phyloP scores from a whole-genome alignment of 2,113 vertebrate species.

The Bungarus multicinctus region DNA sequence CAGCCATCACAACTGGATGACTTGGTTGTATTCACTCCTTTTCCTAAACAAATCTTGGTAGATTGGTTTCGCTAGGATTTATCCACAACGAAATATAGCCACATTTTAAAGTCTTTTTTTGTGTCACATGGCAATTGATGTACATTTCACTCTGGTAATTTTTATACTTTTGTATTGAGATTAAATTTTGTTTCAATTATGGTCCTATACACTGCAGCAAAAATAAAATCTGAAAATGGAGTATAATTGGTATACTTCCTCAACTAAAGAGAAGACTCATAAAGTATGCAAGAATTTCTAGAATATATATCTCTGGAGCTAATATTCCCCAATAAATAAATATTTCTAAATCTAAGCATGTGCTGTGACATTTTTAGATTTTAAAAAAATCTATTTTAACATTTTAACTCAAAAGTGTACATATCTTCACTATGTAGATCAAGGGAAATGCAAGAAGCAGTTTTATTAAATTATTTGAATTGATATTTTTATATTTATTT shows the following conservation, averaged over 20 bases:
- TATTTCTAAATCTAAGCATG: constrained; percentile 12
- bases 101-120: constrained; percentile 24
- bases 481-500: constrained; percentile 5
- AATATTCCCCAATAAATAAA: constrained; percentile 1
- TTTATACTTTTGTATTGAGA: constrained; percentile 43
- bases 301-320: background rate
- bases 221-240: constrained; percentile 39
- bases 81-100: too few species aligned
- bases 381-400: constrained; percentile 19
- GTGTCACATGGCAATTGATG: background rate
- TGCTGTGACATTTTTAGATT: background rate
- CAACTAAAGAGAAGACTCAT: background rate
- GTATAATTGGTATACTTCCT: background rate
- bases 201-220: constrained; percentile 23
- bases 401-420: constrained; percentile 30
- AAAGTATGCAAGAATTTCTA: background rate
- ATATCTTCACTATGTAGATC: constrained; percentile 5
- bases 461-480: constrained; percentile 4
- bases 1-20: background rate
- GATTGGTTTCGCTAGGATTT: background rate
- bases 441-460: background rate
- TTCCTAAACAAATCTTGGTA: background rate
- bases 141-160: constrained; percentile 39
- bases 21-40: background rate
- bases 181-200: constrained; percentile 49